Evolutionary conservation across 2,113 vertebrate species (phyloP).

Genomic region (Anhinga anhinga): DNA sequence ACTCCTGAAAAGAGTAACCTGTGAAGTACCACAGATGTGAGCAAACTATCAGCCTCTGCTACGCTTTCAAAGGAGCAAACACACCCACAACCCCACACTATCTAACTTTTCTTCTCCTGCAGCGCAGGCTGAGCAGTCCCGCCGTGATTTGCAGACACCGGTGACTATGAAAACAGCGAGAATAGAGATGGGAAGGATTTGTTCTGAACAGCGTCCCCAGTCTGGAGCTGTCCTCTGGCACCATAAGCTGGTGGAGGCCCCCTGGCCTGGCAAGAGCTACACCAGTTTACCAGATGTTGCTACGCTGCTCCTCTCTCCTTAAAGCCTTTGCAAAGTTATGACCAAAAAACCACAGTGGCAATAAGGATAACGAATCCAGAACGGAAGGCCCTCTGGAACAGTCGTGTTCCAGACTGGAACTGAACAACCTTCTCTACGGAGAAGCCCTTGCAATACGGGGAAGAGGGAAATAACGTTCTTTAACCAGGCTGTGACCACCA

Average conservation of each 20-base stretch:
- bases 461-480: neutral
- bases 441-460: neutral
- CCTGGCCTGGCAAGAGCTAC: neutral
- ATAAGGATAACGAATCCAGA: neutral
- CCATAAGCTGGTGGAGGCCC: neutral
- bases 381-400: neutral
- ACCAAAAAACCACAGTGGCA: fast-evolving
- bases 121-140: neutral
- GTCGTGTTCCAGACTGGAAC: neutral
- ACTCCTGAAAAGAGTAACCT: neutral
- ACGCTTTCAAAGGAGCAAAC: fast-evolving
- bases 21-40: neutral
- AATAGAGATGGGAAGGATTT: neutral
- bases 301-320: neutral
- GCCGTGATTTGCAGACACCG: neutral
- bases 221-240: neutral
- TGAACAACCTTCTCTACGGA: neutral
- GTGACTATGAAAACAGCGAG: neutral
- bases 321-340: neutral
- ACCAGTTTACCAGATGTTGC: neutral
- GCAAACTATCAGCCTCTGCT: neutral
- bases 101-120: neutral
- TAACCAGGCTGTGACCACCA: neutral
- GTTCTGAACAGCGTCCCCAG: neutral
- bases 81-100: neutral